Percentiles rank a stretch among this genome's conserved stretches.
Evolutionary conservation across 2,888 invertebrate species (phyloP).

Genomic region (Drosophila picticornis): DNA sequence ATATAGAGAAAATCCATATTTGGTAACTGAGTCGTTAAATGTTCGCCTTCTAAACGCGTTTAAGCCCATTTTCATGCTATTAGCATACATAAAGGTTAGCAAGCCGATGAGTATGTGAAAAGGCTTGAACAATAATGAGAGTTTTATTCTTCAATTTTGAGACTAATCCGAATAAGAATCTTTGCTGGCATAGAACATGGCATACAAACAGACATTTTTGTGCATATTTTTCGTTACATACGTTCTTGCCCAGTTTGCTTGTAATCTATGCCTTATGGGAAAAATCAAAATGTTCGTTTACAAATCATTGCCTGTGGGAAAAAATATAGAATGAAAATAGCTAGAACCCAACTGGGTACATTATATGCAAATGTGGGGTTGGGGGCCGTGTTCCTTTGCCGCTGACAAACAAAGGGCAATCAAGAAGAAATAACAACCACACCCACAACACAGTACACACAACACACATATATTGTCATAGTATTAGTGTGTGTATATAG

Average conservation of each 20-base stretch:
- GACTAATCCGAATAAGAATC: conserved; percentile 25
- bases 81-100: neutral
- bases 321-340: neutral
- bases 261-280: conserved; percentile 33
- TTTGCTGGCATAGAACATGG: neutral
- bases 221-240: neutral
- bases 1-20: neutral
- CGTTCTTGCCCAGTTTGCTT: neutral
- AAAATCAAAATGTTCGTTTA: conserved; percentile 51
- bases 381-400: conserved; percentile 18
- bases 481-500: neutral
- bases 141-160: conserved; percentile 35
- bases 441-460: conserved; percentile 1
- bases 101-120: neutral
- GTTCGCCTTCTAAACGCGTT: conserved; percentile 2
- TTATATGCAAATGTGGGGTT: conserved; percentile 23
- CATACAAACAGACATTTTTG: neutral
- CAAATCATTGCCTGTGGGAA: conserved; percentile 26
- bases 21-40: neutral
- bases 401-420: conserved; percentile 18
- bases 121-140: conserved; percentile 52
- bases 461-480: neutral
- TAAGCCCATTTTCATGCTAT: conserved; percentile 5
- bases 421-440: conserved; percentile 11
- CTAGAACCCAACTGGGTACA: conserved; percentile 1